Evolutionary conservation across 2,797 vertebrate species (phyloP).

Genomic region (Anguilla anguilla): DNA sequence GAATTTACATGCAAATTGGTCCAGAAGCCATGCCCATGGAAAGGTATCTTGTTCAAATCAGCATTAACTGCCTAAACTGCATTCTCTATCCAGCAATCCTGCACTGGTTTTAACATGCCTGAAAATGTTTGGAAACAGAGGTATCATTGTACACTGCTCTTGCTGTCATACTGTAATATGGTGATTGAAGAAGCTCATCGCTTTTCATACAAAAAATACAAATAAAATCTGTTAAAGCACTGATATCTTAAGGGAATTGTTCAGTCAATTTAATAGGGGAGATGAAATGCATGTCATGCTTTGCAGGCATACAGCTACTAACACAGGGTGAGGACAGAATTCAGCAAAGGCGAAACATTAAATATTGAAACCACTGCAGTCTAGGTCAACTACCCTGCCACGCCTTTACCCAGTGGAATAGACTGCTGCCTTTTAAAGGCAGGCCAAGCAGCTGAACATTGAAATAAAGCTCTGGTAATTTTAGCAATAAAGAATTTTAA

Average conservation of each 20-base stretch:
- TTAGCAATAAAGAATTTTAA: not conserved
- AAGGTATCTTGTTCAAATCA: not conserved
- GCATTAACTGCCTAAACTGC: not conserved
- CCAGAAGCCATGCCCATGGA: not conserved
- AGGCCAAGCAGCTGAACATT: not conserved
- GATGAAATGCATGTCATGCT: constrained; percentile 24
- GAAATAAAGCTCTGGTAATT: not conserved
- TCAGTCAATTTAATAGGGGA: not conserved
- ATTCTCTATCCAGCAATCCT: not conserved
- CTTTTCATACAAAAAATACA: not conserved
- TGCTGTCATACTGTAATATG: not conserved
- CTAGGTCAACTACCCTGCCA: not conserved
- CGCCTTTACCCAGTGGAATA: not conserved
- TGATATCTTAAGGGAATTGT: not conserved
- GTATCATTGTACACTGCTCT: not conserved
- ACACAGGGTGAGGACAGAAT: constrained; percentile 8
- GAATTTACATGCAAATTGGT: not conserved
- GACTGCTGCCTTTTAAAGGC: not conserved
- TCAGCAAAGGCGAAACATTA: constrained; percentile 20
- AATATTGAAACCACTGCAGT: constrained; percentile 29
- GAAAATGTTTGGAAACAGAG: not conserved
- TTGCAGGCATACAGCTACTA: not conserved
- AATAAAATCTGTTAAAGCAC: not conserved
- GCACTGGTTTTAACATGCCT: not conserved
- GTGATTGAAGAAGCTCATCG: not conserved